Base-by-base conservation (phyloP, 2,888 invertebrate species). In the Rutpela maculata region DNA sequence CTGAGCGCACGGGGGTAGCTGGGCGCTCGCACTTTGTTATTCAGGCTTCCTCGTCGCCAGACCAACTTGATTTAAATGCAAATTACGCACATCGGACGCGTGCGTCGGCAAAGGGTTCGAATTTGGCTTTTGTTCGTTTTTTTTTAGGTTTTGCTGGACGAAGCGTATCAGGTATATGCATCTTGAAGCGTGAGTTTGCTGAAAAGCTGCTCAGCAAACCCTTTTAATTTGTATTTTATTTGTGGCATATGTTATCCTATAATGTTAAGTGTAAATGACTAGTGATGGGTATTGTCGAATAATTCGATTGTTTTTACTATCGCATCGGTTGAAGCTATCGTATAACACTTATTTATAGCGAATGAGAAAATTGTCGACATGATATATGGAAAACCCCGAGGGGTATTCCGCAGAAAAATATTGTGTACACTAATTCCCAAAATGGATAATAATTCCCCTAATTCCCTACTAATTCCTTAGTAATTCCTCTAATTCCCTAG, bases 51-150 rank as follows among this genome's bases (percentile, higher is more conserved):
- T 77, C 62, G 78, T 78, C 75, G 62, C 67, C 77, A 68, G 77
- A 77, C 82, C 80, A 76, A 81, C 83, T 83, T 85, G 85, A 86
- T 87, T 87, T 87, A 86, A 84, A 87, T 87, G 87, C 85, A 87
- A 87, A 87, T 87, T 84, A 82, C 81, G 77, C 79, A 78, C 81
- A 67, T 78, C 70, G 77, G 82, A 75, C 86, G 85, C 86, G 86
- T 86, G 86, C 80, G 75, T 76, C 70, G 55, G 63, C 69, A 78
- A 81, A 79, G 80, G 78, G 80, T 73, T 62, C 60, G 70, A 55
- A 74, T 78, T 70, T 74, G 70, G 78, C 74, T 75, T 76, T 73
- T 74, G 67, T 78, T 76, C 65, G 78, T 75, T 66, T 65, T 73
- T 78, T 79, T 74, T 65, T 9, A 22, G 59, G 11, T 10, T 59